phyloP scores from a whole-genome alignment of 2,888 invertebrate genomes.

The Hyalella azteca region DNA sequence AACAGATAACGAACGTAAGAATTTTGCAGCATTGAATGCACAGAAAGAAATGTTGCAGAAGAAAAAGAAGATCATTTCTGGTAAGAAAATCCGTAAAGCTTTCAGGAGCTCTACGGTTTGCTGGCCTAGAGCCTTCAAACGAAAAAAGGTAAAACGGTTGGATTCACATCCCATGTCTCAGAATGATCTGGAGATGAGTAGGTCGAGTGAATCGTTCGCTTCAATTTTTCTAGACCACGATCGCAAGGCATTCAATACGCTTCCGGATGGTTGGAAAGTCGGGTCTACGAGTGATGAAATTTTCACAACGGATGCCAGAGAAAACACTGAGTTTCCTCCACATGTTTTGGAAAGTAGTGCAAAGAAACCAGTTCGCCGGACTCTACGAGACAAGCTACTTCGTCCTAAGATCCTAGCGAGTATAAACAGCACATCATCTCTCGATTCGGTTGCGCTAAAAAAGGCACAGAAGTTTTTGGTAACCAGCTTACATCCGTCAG shows the following conservation, averaged over 20 bases:
- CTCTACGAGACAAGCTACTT: background rate
- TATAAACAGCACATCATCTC: background rate
- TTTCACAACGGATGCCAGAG: background rate
- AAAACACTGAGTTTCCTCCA: constrained; percentile 11
- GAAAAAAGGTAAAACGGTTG: background rate
- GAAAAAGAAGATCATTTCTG: background rate
- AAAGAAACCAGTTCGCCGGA: background rate
- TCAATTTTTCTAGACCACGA: constrained; percentile 8
- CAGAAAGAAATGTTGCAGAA: background rate
- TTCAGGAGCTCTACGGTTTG: background rate
- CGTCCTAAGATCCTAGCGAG: background rate
- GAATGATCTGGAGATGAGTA: background rate
- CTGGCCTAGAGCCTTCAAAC: constrained; percentile 7
- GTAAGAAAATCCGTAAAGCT: background rate
- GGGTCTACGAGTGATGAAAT: background rate
- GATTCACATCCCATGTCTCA: background rate
- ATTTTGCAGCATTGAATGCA: background rate
- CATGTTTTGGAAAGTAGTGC: background rate
- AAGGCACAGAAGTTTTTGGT: background rate
- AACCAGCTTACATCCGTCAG: background rate
- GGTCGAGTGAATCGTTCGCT: constrained; percentile 16
- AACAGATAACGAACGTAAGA: background rate
- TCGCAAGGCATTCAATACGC: background rate
- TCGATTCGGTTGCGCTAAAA: background rate
- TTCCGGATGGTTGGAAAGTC: background rate